Conservation (phyloP, 2,797 vertebrate genomes). For the Agapornis canus region DNA sequence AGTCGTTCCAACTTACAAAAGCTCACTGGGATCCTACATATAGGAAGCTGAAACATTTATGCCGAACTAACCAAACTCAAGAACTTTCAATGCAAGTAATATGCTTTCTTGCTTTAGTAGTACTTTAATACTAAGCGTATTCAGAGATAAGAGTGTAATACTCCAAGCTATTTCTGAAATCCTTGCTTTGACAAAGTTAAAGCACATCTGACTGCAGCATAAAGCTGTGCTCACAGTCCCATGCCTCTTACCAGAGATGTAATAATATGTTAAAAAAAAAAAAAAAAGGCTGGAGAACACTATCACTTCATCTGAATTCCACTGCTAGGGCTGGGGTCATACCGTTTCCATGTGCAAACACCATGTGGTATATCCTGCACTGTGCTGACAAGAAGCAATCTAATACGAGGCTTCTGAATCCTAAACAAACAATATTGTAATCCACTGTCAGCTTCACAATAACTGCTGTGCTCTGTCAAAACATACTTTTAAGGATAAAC, state of each 20-base stretch:
- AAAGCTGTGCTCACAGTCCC: neutral
- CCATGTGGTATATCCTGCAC: neutral
- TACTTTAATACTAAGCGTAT: neutral
- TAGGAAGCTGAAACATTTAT: neutral
- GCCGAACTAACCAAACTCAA: neutral
- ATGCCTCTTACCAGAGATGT: neutral
- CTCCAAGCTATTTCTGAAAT: neutral
- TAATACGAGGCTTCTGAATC: constrained; percentile 27
- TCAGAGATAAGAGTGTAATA: neutral
- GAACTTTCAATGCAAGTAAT: neutral
- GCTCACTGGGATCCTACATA: neutral
- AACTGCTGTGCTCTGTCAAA: constrained; percentile 13
- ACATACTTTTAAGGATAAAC: constrained; percentile 13
- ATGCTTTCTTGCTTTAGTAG: neutral
- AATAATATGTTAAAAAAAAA: neutral
- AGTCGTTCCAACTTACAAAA: neutral
- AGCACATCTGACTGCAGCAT: neutral
- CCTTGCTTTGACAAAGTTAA: neutral
- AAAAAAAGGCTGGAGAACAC: neutral
- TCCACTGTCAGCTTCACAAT: neutral
- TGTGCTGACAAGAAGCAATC: constrained; percentile 63
- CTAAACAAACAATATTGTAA: constrained; percentile 53
- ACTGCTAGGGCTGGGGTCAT: neutral
- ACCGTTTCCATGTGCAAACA: constrained; percentile 13
- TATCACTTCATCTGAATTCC: neutral